phyloP scores from a whole-genome alignment of 2,797 vertebrate genomes.

The Anniella stebbinsi region DNA sequence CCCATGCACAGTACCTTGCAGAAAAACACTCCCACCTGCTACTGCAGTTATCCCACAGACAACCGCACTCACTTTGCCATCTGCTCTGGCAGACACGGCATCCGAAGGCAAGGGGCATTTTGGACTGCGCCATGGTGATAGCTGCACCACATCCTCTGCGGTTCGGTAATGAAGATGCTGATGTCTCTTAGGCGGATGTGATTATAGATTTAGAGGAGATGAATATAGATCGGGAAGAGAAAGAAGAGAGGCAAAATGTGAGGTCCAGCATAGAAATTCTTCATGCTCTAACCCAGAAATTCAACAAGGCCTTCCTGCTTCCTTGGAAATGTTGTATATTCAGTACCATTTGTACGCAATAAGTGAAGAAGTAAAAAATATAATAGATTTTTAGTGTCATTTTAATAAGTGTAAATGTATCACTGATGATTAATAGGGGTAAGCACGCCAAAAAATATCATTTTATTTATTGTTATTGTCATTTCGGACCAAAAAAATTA shows the following conservation, averaged over 20 bases:
- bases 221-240: not conserved
- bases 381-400: not conserved
- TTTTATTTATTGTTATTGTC: no score
- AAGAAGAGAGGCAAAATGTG: not conserved
- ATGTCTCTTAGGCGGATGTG: not conserved
- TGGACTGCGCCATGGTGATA: not conserved
- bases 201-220: not conserved
- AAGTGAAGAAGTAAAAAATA: not conserved
- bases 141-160: not conserved
- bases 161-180: not conserved
- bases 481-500: no score
- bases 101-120: conserved; percentile 1
- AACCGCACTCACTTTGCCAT: conserved; percentile 7
- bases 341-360: not conserved
- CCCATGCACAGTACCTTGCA: conserved; percentile 5
- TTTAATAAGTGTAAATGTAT: not conserved
- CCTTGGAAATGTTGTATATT: not conserved
- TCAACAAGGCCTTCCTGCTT: not conserved
- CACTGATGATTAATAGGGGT: no score
- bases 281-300: no score
- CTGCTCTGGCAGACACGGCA: not conserved
- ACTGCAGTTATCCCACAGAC: conserved; percentile 9
- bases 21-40: conserved; percentile 5
- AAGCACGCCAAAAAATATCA: no score
- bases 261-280: no score